A percentile compares a stretch with the other conserved stretches of the same genome.
phyloP scores from a whole-genome alignment of 2,888 invertebrate species.

The Drosophila mimica region DNA sequence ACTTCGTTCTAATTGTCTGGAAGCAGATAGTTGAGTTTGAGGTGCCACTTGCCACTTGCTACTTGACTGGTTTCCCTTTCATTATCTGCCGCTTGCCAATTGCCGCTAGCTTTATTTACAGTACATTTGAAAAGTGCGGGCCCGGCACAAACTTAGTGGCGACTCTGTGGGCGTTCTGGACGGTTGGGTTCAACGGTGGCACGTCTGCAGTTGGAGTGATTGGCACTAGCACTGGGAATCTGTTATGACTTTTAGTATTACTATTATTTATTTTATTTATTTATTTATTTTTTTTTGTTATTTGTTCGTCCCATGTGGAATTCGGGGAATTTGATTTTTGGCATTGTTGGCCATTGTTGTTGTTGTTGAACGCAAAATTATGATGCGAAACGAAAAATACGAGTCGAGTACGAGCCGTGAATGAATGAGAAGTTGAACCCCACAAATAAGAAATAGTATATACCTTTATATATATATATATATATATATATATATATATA shows the following conservation, averaged over 20 bases:
- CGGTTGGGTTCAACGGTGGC: slow-evolving; percentile 41
- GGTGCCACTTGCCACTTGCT: slow-evolving; percentile 3
- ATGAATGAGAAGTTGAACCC: slow-evolving; percentile 57
- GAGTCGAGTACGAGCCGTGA: slow-evolving; percentile 64
- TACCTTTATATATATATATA: slow-evolving; percentile 8
- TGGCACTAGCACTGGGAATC: slow-evolving; percentile 47
- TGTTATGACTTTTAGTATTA: slow-evolving; percentile 48
- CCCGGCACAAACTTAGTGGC: slow-evolving; percentile 28
- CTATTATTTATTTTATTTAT: slow-evolving; percentile 23
- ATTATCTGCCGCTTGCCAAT: slow-evolving; percentile 17
- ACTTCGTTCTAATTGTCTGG: not conserved
- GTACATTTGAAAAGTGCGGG: slow-evolving; percentile 49
- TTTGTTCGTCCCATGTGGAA: slow-evolving; percentile 36
- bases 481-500: slow-evolving; percentile 2
- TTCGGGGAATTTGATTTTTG: slow-evolving; percentile 71
- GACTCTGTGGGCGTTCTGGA: slow-evolving; percentile 60
- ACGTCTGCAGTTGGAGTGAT: slow-evolving; percentile 27
- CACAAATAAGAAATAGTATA: slow-evolving; percentile 16
- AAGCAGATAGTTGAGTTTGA: not conserved
- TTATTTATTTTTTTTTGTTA: not conserved
- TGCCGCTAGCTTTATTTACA: slow-evolving; percentile 61
- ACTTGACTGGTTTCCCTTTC: slow-evolving; percentile 24
- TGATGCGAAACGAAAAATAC: slow-evolving; percentile 78
- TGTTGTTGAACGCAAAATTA: slow-evolving; percentile 65
- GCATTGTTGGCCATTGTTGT: slow-evolving; percentile 41